phyloP scores from a whole-genome alignment of 1,140 invertebrate species.

The Penaeus japonicus region DNA sequence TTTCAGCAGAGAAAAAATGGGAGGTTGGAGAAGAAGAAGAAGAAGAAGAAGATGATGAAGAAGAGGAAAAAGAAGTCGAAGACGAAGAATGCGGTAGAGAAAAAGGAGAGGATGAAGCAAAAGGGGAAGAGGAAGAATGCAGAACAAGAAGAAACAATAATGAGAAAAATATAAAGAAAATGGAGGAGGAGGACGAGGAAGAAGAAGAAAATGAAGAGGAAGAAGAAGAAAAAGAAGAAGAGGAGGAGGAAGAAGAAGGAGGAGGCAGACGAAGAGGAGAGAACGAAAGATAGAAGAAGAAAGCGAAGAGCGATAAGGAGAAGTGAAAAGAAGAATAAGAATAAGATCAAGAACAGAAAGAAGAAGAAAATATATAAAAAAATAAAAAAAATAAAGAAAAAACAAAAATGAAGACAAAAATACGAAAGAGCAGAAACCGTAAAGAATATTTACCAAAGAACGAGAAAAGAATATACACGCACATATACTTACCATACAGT shows the following conservation, averaged over 20 bases:
- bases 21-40: background rate
- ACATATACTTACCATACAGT: too few species aligned
- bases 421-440: too few species aligned
- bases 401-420: too few species aligned
- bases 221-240: background rate
- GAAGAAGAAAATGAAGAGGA: background rate
- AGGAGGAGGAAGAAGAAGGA: background rate
- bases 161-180: background rate
- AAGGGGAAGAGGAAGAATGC: background rate
- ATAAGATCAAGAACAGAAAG: too few species aligned
- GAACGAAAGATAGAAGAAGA: background rate
- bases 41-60: background rate
- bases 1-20: too few species aligned
- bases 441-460: too few species aligned
- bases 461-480: too few species aligned
- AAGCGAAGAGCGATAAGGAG: background rate
- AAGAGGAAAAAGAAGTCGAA: background rate
- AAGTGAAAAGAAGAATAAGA: conserved; percentile 1
- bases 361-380: too few species aligned
- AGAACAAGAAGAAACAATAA: background rate
- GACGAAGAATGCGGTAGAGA: background rate
- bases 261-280: background rate
- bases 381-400: too few species aligned
- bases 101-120: background rate
- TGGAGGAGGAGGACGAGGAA: background rate